These are phyloP conservation scores for Fabriciana adippe DNA, from an alignment of 2,888 invertebrate species.

Conservation along the genomic window DNA sequence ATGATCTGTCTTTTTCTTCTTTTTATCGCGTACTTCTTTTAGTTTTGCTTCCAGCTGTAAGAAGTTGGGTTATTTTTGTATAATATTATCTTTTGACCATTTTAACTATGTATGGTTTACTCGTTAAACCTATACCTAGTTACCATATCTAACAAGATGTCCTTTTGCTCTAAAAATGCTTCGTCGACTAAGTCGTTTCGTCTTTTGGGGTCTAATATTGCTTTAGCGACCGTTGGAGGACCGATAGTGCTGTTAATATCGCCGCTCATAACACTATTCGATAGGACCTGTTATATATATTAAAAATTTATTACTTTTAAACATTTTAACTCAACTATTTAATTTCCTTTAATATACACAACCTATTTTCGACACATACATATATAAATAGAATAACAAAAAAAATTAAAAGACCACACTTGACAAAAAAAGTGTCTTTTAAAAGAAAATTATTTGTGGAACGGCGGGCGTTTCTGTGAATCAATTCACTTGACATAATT, in stretches of 20 bases:
- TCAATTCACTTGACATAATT: slow-evolving; percentile 30
- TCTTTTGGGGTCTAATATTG: slow-evolving; percentile 48
- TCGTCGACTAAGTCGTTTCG: slow-evolving; percentile 58
- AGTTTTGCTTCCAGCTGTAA: slow-evolving; percentile 64
- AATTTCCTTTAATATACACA: no score
- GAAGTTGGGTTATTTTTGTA: background rate
- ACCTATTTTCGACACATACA: no score
- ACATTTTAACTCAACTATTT: no score
- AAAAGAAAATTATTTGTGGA: slow-evolving; percentile 4
- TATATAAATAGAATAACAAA: no score
- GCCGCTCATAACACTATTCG: slow-evolving; percentile 11
- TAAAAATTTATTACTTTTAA: background rate
- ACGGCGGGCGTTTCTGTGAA: slow-evolving; percentile 20
- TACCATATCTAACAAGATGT: slow-evolving; percentile 66
- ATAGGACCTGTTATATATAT: slow-evolving; percentile 15
- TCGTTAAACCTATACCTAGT: background rate
- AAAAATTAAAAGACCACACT: no score
- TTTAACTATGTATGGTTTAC: background rate
- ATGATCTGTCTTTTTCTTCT: slow-evolving; percentile 52
- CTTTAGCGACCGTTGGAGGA: slow-evolving; percentile 36
- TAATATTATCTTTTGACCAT: background rate
- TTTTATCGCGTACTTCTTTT: slow-evolving; percentile 67
- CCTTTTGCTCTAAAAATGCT: slow-evolving; percentile 66
- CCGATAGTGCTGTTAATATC: slow-evolving; percentile 37
- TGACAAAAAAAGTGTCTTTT: no score